Percentiles rank a stretch among this genome's conserved stretches.
These are phyloP conservation scores for Aleadryas rufinucha DNA, from an alignment of 2,113 vertebrate genomes.

Conservation along the genomic window DNA sequence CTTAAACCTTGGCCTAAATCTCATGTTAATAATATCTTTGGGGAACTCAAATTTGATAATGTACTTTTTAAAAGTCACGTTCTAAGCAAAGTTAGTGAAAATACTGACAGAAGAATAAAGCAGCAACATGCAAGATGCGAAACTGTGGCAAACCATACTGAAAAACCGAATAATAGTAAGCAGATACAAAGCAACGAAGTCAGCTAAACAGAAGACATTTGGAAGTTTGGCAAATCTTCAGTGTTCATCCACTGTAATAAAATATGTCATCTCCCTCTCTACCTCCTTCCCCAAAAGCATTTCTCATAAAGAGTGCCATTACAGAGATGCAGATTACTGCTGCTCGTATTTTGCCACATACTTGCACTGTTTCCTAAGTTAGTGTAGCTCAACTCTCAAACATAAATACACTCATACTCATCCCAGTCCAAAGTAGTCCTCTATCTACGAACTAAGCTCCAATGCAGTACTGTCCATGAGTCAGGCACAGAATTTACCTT, in stretches of 20 bases:
- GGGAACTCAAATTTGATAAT: background rate
- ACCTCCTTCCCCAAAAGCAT: background rate
- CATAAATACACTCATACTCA: rapidly evolving
- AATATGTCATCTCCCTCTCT: background rate
- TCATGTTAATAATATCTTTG: background rate
- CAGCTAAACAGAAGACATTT: background rate
- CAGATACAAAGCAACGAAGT: background rate
- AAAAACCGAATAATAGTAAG: background rate
- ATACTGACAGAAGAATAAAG: background rate
- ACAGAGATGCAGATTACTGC: background rate
- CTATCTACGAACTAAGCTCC: background rate
- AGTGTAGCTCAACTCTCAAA: background rate
- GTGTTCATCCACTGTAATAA: background rate
- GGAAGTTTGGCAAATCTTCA: background rate
- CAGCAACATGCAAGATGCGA: background rate
- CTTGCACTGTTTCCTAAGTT: background rate
- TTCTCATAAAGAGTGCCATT: background rate
- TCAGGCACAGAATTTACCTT: slow-evolving; percentile 74
- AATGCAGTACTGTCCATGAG: background rate
- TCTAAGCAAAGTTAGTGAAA: background rate
- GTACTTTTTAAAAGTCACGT: background rate
- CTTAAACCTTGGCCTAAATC: background rate
- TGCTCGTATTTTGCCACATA: background rate
- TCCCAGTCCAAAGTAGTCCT: background rate
- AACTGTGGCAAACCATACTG: background rate